phyloP scores from a whole-genome alignment of 2,113 vertebrate species.

The Pseudopipra pipra region DNA sequence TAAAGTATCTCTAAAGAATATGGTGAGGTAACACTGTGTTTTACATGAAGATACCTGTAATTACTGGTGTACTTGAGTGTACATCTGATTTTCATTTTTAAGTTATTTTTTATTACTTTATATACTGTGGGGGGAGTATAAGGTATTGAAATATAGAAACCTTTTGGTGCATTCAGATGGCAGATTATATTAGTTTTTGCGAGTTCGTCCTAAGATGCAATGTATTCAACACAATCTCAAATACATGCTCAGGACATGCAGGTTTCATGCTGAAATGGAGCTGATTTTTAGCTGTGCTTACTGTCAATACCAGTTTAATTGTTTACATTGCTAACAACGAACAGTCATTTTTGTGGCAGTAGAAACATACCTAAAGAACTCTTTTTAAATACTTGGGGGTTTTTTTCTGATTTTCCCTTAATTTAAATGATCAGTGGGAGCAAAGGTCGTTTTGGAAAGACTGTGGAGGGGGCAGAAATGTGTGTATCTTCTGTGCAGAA shows the following conservation, averaged over 20 bases:
- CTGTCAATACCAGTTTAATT: not conserved
- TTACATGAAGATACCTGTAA: not conserved
- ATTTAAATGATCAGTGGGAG: not conserved
- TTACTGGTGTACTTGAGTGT: not conserved
- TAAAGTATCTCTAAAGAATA: not conserved
- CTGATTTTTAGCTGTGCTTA: not conserved
- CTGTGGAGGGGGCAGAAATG: fast-evolving
- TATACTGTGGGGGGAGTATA: not conserved
- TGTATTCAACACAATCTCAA: not conserved
- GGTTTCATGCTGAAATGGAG: not conserved
- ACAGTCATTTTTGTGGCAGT: not conserved
- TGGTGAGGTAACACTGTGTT: not conserved
- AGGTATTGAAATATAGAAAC: not conserved
- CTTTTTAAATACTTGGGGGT: not conserved
- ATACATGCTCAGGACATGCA: not conserved
- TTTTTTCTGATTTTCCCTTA: not conserved
- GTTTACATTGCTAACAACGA: not conserved
- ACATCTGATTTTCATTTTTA: not conserved
- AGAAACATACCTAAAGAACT: not conserved
- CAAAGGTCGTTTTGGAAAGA: not conserved
- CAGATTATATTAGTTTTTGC: not conserved
- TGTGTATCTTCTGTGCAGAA: not conserved
- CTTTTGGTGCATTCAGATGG: not conserved
- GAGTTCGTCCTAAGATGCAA: not conserved
- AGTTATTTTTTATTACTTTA: not conserved